A percentile compares a stretch with the other conserved stretches of the same genome.
These are phyloP conservation scores for Kryptopterus vitreolus DNA, from an alignment of 2,797 vertebrate species.

Conservation along the genomic window DNA sequence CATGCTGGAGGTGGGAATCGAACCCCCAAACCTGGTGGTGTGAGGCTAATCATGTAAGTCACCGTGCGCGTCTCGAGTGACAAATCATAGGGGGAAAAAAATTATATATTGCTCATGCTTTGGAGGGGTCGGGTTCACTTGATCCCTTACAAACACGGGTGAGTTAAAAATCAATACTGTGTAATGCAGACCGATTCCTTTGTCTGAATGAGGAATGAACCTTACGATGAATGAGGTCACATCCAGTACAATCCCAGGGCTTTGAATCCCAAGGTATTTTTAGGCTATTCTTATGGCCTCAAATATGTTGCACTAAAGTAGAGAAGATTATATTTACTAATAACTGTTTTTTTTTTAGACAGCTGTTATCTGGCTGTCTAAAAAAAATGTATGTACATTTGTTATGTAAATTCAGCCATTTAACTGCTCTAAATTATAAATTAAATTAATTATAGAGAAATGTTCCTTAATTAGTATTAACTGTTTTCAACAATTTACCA, in stretches of 20 bases:
- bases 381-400: not conserved
- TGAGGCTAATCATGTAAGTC: too few species aligned
- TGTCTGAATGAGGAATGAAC: not conserved
- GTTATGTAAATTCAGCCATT: not conserved
- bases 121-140: not conserved
- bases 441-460: too few species aligned
- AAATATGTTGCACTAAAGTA: not conserved
- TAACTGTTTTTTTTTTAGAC: too few species aligned
- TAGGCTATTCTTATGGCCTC: not conserved
- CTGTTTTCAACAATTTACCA: not conserved
- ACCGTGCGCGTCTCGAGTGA: too few species aligned
- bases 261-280: not conserved
- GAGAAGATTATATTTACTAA: not conserved
- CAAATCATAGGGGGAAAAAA: too few species aligned
- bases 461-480: too few species aligned
- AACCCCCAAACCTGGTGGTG: too few species aligned
- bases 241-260: not conserved
- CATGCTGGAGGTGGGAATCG: too few species aligned
- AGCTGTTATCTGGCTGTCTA: not conserved
- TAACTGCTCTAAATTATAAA: not conserved
- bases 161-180: not conserved
- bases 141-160: not conserved
- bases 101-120: not conserved
- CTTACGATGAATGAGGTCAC: not conserved
- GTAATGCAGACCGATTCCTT: not conserved